Evolutionary conservation across 1,140 invertebrate genomes (phyloP).

Genomic region (Geopemphigus sp.): DNA sequence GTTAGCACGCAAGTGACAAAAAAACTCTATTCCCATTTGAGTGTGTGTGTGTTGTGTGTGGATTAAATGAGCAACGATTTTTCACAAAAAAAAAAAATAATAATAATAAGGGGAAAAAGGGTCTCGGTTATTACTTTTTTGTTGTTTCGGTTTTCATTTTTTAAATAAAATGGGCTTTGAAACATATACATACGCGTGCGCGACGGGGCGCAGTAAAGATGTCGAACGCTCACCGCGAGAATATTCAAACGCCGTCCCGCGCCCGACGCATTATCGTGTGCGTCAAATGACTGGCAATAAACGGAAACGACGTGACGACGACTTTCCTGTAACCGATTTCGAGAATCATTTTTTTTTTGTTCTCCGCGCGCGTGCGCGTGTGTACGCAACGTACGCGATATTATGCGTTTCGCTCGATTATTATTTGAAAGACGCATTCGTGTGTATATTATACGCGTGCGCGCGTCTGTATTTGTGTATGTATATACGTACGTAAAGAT

Average conservation of each 20-base stretch:
- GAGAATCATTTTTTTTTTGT: constrained; percentile 24
- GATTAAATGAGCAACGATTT: constrained; percentile 38
- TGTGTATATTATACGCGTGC: no score
- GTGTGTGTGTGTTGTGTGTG: not conserved
- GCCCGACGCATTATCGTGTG: constrained; percentile 35
- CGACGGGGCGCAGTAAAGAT: constrained; percentile 36
- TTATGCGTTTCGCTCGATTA: constrained; percentile 12
- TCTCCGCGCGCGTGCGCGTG: not conserved
- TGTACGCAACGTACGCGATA: not conserved
- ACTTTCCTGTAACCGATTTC: constrained; percentile 47
- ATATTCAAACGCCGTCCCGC: not conserved
- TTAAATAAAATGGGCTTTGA: constrained; percentile 23
- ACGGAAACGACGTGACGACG: constrained; percentile 49
- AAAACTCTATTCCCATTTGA: not conserved
- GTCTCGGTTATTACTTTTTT: constrained; percentile 38
- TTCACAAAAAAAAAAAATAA: constrained; percentile 22
- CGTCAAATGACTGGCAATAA: constrained; percentile 48
- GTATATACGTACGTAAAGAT: no score
- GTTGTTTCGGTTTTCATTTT: constrained; percentile 31
- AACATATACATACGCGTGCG: no score
- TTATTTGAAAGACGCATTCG: not conserved
- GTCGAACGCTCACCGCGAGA: constrained; percentile 36
- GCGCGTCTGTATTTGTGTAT: no score
- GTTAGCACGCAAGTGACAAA: constrained; percentile 7
- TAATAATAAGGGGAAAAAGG: constrained; percentile 18